Evolutionary conservation across 2,797 vertebrate species (phyloP).

Genomic region (Xenops minutus): DNA sequence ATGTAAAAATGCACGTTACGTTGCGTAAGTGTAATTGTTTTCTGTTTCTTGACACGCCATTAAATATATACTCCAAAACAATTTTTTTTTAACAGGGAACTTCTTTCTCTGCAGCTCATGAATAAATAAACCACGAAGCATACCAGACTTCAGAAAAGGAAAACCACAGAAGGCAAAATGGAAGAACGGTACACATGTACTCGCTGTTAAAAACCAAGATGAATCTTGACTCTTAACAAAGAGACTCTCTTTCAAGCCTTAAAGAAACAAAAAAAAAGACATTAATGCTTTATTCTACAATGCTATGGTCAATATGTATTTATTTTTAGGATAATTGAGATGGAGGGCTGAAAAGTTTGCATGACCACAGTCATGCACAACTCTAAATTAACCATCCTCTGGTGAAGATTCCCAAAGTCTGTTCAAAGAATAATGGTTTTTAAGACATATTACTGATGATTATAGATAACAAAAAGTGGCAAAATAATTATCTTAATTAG

Average conservation of each 20-base stretch:
- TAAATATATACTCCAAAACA: conserved; percentile 1
- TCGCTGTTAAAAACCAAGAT: background rate
- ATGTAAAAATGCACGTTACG: background rate
- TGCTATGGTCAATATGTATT: background rate
- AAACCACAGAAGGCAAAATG: conserved; percentile 39
- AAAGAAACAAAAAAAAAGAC: background rate
- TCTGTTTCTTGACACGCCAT: background rate
- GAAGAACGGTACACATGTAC: background rate
- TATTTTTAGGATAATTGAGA: background rate
- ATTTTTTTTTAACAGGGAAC: background rate
- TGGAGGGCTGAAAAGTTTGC: background rate
- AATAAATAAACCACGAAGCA: conserved; percentile 1
- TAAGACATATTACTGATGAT: background rate
- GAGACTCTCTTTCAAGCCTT: background rate
- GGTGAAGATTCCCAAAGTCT: background rate
- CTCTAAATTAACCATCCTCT: background rate
- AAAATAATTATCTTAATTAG: background rate
- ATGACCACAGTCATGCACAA: background rate
- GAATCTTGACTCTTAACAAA: background rate
- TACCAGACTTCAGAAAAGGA: conserved; percentile 3
- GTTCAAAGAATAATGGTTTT: background rate
- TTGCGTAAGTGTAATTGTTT: background rate
- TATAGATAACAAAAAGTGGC: background rate
- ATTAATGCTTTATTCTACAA: background rate
- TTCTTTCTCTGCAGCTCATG: conserved; percentile 1